Evolutionary conservation across 2,888 invertebrate species (phyloP).

Genomic region (Neoascia interrupta): DNA sequence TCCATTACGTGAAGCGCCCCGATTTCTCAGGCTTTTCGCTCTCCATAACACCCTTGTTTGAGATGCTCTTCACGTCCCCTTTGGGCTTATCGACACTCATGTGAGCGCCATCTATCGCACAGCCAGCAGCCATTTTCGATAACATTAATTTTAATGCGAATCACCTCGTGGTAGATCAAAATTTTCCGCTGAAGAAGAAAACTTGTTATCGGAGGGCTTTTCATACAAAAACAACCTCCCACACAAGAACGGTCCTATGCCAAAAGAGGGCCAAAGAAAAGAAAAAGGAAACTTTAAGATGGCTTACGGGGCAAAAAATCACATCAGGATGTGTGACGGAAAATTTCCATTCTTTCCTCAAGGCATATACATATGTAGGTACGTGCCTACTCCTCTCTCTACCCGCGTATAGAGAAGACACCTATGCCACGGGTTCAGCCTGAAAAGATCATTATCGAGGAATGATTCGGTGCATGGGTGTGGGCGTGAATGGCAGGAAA

Average conservation of each 20-base stretch:
- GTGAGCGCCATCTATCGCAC: slow-evolving; percentile 17
- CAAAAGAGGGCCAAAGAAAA: no score
- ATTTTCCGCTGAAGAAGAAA: slow-evolving; percentile 45
- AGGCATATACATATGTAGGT: no score
- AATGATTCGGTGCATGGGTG: neutral
- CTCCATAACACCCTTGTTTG: neutral
- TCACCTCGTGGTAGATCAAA: slow-evolving; percentile 54
- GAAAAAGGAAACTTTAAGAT: slow-evolving; percentile 29
- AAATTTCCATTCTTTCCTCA: slow-evolving; percentile 53
- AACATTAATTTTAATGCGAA: slow-evolving; percentile 64
- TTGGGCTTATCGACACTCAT: slow-evolving; percentile 6
- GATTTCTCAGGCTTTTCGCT: neutral
- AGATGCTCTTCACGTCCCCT: neutral
- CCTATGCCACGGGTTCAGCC: neutral
- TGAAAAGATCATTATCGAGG: slow-evolving; percentile 35
- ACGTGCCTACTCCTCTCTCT: no score
- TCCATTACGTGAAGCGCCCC: slow-evolving; percentile 42
- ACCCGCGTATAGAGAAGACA: no score
- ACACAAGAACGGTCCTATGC: neutral
- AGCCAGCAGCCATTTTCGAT: slow-evolving; percentile 40
- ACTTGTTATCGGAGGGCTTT: slow-evolving; percentile 41
- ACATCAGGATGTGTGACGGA: slow-evolving; percentile 29
- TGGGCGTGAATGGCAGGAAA: slow-evolving; percentile 19
- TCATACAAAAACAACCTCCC: neutral
- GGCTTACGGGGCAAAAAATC: slow-evolving; percentile 25